Base-by-base conservation (phyloP, 1,140 invertebrate genomes). In the Aradophagus sp. region DNA sequence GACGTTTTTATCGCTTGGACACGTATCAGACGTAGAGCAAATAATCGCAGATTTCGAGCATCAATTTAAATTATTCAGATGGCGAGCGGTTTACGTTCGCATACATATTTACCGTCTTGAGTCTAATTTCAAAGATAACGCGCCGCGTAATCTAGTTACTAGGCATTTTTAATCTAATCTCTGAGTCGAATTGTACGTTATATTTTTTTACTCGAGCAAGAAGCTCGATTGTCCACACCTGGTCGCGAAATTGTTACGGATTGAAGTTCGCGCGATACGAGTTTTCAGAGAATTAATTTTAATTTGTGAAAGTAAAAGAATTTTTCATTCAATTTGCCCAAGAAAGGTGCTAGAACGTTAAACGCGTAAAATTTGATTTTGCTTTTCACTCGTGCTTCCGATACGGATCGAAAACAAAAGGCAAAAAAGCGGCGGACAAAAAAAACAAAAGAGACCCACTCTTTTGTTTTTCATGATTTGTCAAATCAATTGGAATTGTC, bases 111-210 rank as follows among this genome's bases (percentile, higher is more conserved):
- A 79, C 77, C 44, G 78, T 76, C 71, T 76, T 73, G 81, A 66
- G 75, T 84, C 80, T 82, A 84, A 84, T 84, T 84, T 82, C 78
- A 58, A 75, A 80, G 84, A 86, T 85, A 86, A 84, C 77, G 53
- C 73, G 58, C 42, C 71, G 79, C 69, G 78, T 83, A 86, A 86
- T 86, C 84, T 85, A 86, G 84, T 86, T 86, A 84, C 84, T 82
- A 84, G 79, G 83, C 82, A 79, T 85, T n/a, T n/a, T 80, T 82
- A 84, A 86, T 86, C 84, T 86, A 86, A 86, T 86, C 84, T 77
- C 74, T 41, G 73, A 74, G 75, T 79, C 76, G 74, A 75, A 81
- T 80, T 80, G 75, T 74, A 73, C 35, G 38, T 63, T 73, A 58
- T 44, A 39, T 61, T 70, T 53, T 27, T 32, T 39, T n/a, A n/a